These are phyloP conservation scores for Drosophila ironensis DNA, from an alignment of 1,140 invertebrate species.

Conservation along the genomic window DNA sequence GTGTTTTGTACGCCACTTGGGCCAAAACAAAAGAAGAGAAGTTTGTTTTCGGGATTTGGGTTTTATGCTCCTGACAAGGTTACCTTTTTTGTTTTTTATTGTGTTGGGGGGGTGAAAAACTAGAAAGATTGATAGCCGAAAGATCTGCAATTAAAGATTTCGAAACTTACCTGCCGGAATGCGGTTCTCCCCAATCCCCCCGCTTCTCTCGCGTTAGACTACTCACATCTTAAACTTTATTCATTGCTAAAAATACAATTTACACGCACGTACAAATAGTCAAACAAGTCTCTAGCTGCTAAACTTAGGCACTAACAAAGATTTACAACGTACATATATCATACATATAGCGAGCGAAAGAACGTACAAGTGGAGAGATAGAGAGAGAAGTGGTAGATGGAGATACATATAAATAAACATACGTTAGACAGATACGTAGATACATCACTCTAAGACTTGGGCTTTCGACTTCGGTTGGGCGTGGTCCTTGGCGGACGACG, in stretches of 20 bases:
- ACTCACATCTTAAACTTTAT: slow-evolving; percentile 66
- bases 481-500: slow-evolving; percentile 54
- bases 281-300: slow-evolving; percentile 60
- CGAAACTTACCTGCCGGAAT: not conserved
- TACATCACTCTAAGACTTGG: slow-evolving; percentile 55
- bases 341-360: slow-evolving; percentile 53
- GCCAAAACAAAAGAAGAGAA: not conserved
- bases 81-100: too few relatives aligned
- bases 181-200: too few relatives aligned
- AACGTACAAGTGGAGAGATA: slow-evolving; percentile 14
- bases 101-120: not conserved
- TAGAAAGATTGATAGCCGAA: slow-evolving; percentile 14
- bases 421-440: slow-evolving; percentile 44
- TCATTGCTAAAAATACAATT: slow-evolving; percentile 66
- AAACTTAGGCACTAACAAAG: slow-evolving; percentile 64
- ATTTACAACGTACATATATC: slow-evolving; percentile 43
- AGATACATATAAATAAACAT: slow-evolving; percentile 55
- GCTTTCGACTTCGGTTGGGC: slow-evolving; percentile 69
- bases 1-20: not conserved
- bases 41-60: slow-evolving; percentile 3
- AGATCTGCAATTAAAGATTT: slow-evolving; percentile 2
- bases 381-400: slow-evolving; percentile 25
- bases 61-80: slow-evolving; percentile 51
- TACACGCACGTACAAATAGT: slow-evolving; percentile 69
- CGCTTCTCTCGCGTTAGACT: not conserved